Evolutionary conservation across 2,888 invertebrate species (phyloP).

Genomic region (Apoda limacodes): DNA sequence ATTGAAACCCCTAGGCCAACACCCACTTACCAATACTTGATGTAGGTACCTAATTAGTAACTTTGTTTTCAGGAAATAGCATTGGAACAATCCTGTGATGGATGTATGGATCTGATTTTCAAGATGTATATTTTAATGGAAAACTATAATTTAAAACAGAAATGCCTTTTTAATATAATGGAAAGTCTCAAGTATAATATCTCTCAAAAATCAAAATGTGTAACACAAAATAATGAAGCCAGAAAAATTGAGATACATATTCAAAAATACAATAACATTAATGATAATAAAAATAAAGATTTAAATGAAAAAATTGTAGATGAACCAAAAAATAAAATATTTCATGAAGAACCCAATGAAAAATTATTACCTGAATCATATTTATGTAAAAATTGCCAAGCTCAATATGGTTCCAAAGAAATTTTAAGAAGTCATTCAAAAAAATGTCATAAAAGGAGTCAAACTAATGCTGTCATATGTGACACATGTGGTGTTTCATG

Average conservation of each 20-base stretch:
- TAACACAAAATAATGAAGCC: too few species aligned
- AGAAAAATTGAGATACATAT: too few species aligned
- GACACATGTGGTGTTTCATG: conserved; percentile 30
- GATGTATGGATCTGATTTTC: conserved; percentile 28
- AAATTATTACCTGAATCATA: neutral
- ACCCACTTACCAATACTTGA: too few species aligned
- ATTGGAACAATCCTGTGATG: conserved; percentile 27
- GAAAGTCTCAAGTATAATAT: too few species aligned
- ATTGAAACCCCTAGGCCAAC: too few species aligned
- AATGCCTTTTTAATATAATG: conserved; percentile 16
- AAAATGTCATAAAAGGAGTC: conserved; percentile 15
- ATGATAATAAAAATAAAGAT: conserved; percentile 21
- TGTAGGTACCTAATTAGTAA: too few species aligned
- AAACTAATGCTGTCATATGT: conserved; percentile 24
- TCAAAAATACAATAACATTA: too few species aligned
- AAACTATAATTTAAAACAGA: conserved; percentile 22
- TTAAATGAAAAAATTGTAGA: conserved; percentile 14
- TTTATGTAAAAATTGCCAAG: conserved; percentile 17
- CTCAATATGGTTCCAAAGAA: conserved; percentile 21
- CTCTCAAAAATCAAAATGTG: too few species aligned
- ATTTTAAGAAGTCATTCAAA: conserved; percentile 20
- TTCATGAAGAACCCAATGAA: conserved; percentile 5
- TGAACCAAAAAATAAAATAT: conserved; percentile 3
- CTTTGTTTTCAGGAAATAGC: conserved; percentile 31
- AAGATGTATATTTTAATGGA: conserved; percentile 28